Evolutionary conservation across 2,113 vertebrate species (phyloP), one percentile per base, ranked within the genome.

Genomic region (Zootoca vivipara): DNA sequence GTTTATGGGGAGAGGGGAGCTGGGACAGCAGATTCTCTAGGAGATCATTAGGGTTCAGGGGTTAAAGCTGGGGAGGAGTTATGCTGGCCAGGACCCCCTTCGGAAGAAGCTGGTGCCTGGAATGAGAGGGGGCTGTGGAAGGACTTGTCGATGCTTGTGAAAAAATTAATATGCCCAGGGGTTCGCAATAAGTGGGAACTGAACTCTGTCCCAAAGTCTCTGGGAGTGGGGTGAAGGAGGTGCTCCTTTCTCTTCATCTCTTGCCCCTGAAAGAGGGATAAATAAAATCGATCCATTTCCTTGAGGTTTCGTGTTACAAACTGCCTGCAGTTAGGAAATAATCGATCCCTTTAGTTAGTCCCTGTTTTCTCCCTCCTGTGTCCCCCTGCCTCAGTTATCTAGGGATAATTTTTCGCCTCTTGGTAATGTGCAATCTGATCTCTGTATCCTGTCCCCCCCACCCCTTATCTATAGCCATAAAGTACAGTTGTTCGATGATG

Each of bases 321-420:
- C 7, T 18, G 42, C 10, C 24, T 58, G 69, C 69, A 38, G 46
- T 24, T n/a, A 24, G 62, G 35, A 83, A 69, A 46, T 40, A 38
- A 78, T 56, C 69, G 72, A 77, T 77, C 81, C 72, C 40, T 86
- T 78, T 83, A 77, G 38, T 78, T 83, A 77, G 38, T 22, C 16
- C 3, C 80, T 30, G 22, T 56, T 77, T 46, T 22, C n/a, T 83
- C 16, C 64, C 13, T 69, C 24, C 38, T 24, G 16, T 3, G 16
- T 3, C 16, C 56, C 22, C 20, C 35, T 22, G 7, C 38, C 35
- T n/a, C 28, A 7, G 20, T 75, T 35, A 20, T 38, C 83, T 85
- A 40, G 70, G 7, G 8, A 33, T 46, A 82, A 81, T 74, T 62
- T 64, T 7, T 58, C 16, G 33, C 46, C 15, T 35, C 35, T 73